Conservation (phyloP, 2,797 vertebrate genomes). For the Miopithecus talapoin region DNA sequence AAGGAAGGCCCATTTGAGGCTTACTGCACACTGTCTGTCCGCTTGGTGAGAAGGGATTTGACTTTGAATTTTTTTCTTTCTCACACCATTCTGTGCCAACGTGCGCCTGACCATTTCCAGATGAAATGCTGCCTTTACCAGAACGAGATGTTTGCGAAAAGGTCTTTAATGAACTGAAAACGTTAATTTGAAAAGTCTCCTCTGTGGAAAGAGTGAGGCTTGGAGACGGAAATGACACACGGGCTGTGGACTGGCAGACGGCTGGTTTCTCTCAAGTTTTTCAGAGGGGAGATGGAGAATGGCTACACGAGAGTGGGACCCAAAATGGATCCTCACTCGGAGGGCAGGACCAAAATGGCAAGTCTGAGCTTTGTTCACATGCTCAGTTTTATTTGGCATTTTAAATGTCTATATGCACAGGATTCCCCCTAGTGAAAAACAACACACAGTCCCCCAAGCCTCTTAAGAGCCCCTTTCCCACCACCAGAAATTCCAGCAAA, state of each 20-base stretch:
- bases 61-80: not conserved
- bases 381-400: not conserved
- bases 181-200: constrained; percentile 76
- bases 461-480: not conserved
- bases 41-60: not conserved
- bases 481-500: constrained; percentile 38
- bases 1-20: not conserved
- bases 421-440: not conserved
- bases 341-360: not conserved
- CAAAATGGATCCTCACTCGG: not conserved
- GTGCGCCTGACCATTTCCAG: constrained; percentile 56
- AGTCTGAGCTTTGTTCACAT: not conserved
- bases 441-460: not conserved
- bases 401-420: not conserved
- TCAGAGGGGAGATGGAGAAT: not conserved
- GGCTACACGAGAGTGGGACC: not conserved
- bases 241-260: constrained; percentile 67
- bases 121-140: constrained; percentile 54
- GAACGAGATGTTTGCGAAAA: constrained; percentile 67
- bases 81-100: constrained; percentile 26
- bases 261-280: constrained; percentile 72
- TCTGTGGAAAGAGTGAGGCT: constrained; percentile 83
- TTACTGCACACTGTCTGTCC: not conserved
- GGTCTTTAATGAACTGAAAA: constrained; percentile 80
- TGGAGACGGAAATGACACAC: constrained; percentile 84